Percentiles rank a stretch among this genome's conserved stretches.
phyloP scores from a whole-genome alignment of 1,140 invertebrate species.

The Tetramorium parvispinum region DNA sequence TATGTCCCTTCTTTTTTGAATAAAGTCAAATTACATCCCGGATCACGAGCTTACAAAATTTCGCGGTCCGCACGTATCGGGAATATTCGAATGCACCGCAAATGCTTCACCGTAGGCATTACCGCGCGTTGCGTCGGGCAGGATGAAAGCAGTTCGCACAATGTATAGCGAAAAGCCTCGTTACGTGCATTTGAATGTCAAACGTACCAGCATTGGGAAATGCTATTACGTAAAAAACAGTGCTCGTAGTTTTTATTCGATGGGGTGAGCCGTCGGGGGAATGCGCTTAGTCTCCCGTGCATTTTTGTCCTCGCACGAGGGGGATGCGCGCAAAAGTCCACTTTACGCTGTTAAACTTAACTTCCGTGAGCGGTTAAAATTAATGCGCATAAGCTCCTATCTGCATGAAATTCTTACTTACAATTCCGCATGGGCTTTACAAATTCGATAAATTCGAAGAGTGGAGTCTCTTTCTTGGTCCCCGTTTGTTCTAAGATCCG shows the following conservation, averaged over 20 bases:
- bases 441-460: constrained; percentile 7
- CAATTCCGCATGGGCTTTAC: not conserved
- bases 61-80: not conserved
- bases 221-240: constrained; percentile 39
- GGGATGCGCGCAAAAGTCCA: not conserved
- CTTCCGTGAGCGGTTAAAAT: not conserved
- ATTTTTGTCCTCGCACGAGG: not conserved
- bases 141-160: constrained; percentile 26
- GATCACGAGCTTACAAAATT: constrained; percentile 34
- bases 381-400: not conserved
- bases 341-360: constrained; percentile 4
- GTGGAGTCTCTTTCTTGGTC: not conserved
- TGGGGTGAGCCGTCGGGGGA: not conserved
- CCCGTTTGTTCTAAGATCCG: not conserved
- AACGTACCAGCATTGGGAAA: constrained; percentile 22
- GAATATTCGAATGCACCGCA: constrained; percentile 9
- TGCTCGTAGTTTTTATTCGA: constrained; percentile 9
- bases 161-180: constrained; percentile 40
- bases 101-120: constrained; percentile 5
- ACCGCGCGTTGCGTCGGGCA: not conserved
- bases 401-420: not conserved
- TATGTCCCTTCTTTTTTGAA: not conserved
- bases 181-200: constrained; percentile 45
- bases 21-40: constrained; percentile 24
- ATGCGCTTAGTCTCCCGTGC: not conserved